phyloP scores from a whole-genome alignment of 2,113 vertebrate species.

The Callithrix jacchus region DNA sequence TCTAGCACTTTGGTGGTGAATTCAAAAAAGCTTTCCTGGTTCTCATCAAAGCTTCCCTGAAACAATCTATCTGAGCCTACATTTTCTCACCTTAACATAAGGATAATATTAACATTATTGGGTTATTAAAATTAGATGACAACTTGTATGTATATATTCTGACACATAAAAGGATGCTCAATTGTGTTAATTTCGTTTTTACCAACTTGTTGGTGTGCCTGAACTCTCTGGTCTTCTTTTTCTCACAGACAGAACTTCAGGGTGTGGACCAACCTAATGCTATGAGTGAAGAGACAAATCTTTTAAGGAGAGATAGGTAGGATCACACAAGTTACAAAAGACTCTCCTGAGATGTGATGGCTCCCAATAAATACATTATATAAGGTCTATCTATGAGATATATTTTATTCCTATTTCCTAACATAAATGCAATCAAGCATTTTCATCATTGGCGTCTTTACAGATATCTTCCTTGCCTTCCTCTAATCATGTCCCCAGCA shows the following conservation, averaged over 20 bases:
- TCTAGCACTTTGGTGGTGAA: neutral
- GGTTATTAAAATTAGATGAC: neutral
- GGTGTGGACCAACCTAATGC: neutral
- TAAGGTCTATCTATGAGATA: neutral
- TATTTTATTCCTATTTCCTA: neutral
- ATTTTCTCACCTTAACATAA: neutral
- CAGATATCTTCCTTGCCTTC: neutral
- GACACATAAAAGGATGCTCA: neutral
- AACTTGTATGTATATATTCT: neutral
- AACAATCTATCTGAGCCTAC: neutral
- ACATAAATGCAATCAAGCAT: neutral
- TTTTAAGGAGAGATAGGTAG: neutral
- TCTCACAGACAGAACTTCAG: neutral
- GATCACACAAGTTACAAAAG: neutral
- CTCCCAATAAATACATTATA: neutral
- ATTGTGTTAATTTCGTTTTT: neutral
- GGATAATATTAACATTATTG: neutral
- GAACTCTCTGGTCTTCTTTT: neutral
- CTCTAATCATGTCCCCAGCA: neutral
- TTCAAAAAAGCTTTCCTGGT: neutral
- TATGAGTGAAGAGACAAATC: neutral
- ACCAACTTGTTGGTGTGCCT: neutral
- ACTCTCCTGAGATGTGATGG: neutral
- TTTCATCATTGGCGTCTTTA: neutral
- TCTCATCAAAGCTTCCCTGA: neutral